Conservation (phyloP, 2,797 vertebrate genomes). For the Ammospiza maritima region DNA sequence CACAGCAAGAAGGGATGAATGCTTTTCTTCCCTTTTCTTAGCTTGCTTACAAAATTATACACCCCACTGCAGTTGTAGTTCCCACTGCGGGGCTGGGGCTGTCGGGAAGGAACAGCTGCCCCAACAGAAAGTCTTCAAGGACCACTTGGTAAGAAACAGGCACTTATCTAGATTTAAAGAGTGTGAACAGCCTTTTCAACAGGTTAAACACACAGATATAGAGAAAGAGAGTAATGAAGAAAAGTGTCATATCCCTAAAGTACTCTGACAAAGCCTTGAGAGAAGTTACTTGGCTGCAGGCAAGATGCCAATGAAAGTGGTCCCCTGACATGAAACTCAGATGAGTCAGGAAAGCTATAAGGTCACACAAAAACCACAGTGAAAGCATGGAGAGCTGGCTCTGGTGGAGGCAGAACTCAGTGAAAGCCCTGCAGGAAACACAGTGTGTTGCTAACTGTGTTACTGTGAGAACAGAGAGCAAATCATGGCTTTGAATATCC, state of each 20-base stretch:
- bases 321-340: conserved; percentile 21
- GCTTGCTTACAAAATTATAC: neutral
- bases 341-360: conserved; percentile 33
- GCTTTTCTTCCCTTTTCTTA: neutral
- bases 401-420: neutral
- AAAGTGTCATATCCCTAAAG: neutral
- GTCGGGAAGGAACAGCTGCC: neutral
- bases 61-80: neutral
- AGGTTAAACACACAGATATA: neutral
- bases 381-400: conserved; percentile 4
- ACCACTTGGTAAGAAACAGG: neutral
- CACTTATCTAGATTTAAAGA: neutral
- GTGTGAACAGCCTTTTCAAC: neutral
- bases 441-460: neutral
- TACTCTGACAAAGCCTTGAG: neutral
- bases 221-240: neutral
- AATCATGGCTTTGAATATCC: neutral
- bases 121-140: neutral
- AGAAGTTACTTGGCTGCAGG: neutral
- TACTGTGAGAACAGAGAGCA: neutral
- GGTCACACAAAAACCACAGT: neutral
- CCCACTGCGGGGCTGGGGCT: neutral
- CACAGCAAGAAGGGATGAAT: neutral
- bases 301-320: conserved; percentile 3
- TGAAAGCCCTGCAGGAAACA: conserved; percentile 1